Conservation (phyloP, 2,888 invertebrate genomes). For the Euplexia lucipara region DNA sequence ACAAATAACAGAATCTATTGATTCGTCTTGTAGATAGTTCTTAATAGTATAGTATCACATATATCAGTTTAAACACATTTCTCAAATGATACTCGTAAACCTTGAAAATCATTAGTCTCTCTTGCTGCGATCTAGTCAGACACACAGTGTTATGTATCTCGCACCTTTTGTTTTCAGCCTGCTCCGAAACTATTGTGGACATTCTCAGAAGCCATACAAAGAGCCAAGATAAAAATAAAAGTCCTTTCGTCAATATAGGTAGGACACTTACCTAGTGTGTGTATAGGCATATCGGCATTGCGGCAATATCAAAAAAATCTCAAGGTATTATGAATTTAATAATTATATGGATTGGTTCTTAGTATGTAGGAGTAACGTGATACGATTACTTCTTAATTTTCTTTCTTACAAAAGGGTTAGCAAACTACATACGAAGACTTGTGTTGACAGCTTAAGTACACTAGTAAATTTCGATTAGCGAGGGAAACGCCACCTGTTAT, state of each 20-base stretch:
- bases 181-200: constrained; percentile 5
- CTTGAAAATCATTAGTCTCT: constrained; percentile 44
- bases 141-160: constrained; percentile 9
- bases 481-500: constrained; percentile 24
- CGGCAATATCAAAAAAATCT: no score
- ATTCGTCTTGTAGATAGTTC: no score
- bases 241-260: background rate
- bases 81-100: constrained; percentile 36
- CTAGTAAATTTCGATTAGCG: background rate
- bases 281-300: background rate
- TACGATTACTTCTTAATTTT: background rate
- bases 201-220: constrained; percentile 27
- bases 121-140: constrained; percentile 1
- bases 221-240: constrained; percentile 27
- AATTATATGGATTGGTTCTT: no score
- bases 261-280: background rate
- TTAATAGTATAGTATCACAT: no score
- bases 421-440: constrained; percentile 1
- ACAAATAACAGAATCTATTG: no score
- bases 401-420: background rate
- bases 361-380: no score
- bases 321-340: no score
- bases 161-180: constrained; percentile 20
- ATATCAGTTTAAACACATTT: constrained; percentile 11
- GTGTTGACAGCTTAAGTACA: background rate